Conservation (phyloP, 1,140 invertebrate genomes). For the Sycobia sp. region DNA sequence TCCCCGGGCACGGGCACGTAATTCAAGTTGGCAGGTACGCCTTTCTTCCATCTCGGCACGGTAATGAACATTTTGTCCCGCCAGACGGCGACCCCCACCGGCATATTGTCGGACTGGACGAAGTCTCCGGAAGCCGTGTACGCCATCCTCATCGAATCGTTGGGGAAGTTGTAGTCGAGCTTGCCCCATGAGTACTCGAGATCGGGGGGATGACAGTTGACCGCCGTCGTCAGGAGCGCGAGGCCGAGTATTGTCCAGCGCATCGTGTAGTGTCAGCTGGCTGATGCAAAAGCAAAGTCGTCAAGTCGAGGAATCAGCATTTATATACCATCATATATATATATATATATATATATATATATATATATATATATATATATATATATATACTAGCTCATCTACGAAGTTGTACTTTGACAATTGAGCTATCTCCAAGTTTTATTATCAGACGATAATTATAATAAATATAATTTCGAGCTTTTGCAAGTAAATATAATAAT, state of each 20-base stretch:
- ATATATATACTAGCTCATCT: no score
- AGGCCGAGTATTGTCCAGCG: constrained; percentile 27
- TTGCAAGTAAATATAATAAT: no score
- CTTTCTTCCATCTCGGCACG: constrained; percentile 76
- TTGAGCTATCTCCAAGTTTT: no score
- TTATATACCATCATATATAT: no score
- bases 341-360: no score
- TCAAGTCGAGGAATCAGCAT: no score
- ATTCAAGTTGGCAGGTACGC: constrained; percentile 74
- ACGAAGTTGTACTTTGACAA: no score
- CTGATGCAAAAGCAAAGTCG: no score
- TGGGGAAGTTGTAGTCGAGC: constrained; percentile 73
- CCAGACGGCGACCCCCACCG: constrained; percentile 75
- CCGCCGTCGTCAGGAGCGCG: constrained; percentile 35
- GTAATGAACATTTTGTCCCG: constrained; percentile 79
- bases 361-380: no score
- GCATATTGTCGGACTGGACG: constrained; percentile 73
- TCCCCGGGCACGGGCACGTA: constrained; percentile 63
- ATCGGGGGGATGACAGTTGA: constrained; percentile 50
- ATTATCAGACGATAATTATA: no score
- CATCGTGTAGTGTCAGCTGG: no score
- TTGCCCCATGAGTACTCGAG: constrained; percentile 72
- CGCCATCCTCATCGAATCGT: constrained; percentile 63
- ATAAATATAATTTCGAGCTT: no score
- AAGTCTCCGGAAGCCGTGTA: constrained; percentile 69